Conservation (phyloP, 2,888 invertebrate species). For the Gryllus longicercus region DNA sequence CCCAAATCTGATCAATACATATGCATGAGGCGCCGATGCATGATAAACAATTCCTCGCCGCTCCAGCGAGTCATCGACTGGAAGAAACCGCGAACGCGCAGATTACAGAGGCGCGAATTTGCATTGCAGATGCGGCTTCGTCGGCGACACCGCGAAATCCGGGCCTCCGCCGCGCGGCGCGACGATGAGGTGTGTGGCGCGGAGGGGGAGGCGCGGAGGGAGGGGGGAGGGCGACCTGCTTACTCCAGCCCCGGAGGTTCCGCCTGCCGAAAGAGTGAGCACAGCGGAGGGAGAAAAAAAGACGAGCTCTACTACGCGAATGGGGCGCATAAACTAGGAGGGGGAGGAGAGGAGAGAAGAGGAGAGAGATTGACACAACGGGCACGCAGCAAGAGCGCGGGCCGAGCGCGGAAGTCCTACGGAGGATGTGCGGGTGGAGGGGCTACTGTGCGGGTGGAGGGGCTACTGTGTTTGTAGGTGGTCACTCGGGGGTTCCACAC, state of each 20-base stretch:
- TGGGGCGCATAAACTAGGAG: background rate
- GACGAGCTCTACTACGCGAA: background rate
- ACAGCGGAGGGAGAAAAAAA: background rate
- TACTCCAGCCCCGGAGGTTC: constrained; percentile 23
- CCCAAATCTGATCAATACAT: too few species aligned
- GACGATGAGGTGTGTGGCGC: background rate
- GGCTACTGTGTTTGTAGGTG: too few species aligned
- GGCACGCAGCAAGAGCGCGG: background rate
- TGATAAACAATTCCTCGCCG: too few species aligned
- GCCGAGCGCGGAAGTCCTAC: too few species aligned
- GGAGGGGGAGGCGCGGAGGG: constrained; percentile 27
- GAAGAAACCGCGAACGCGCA: too few species aligned
- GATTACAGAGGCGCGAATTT: too few species aligned
- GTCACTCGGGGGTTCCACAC: too few species aligned
- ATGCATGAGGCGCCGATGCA: too few species aligned
- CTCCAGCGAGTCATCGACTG: too few species aligned
- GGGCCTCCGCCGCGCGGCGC: background rate
- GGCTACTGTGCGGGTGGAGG: too few species aligned
- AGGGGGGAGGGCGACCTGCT: constrained; percentile 30
- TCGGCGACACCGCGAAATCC: background rate
- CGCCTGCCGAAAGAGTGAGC: constrained; percentile 19
- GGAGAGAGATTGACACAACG: background rate
- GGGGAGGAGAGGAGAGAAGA: background rate
- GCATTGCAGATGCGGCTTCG: too few species aligned
- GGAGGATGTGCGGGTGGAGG: too few species aligned